phyloP scores from a whole-genome alignment of 2,888 invertebrate species.

The Heliconius aoede region DNA sequence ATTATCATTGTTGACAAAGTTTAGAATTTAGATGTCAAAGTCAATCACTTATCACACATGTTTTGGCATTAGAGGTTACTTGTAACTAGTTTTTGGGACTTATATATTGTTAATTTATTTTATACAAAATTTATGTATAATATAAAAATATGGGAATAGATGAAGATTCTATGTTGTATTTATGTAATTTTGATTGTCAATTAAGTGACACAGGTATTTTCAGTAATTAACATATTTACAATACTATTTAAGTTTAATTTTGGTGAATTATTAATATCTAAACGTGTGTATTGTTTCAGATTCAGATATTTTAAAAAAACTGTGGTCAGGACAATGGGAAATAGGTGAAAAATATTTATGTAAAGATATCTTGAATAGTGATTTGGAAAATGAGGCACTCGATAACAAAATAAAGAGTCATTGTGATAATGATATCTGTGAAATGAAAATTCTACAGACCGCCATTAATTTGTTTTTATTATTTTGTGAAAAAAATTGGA shows the following conservation, averaged over 20 bases:
- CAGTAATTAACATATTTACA: neutral
- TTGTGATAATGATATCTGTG: conserved; percentile 51
- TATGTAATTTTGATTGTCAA: conserved; percentile 73
- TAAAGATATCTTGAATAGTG: conserved; percentile 61
- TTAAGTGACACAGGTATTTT: conserved; percentile 58
- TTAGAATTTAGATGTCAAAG: conserved; percentile 15
- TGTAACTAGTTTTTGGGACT: neutral
- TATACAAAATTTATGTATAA: neutral
- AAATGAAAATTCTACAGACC: conserved; percentile 77
- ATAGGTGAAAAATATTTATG: conserved; percentile 59
- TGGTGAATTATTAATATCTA: neutral
- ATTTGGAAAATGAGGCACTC: conserved; percentile 59
- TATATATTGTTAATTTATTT: neutral
- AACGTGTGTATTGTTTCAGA: conserved; percentile 55
- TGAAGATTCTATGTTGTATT: conserved; percentile 45
- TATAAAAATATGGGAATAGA: conserved; percentile 38
- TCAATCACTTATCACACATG: conserved; percentile 37
- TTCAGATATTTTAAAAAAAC: conserved; percentile 56
- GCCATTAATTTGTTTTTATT: conserved; percentile 87
- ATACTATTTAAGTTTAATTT: neutral
- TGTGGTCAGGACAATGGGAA: conserved; percentile 69
- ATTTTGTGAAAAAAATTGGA: conserved; percentile 93
- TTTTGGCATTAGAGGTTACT: conserved; percentile 23
- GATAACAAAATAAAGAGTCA: conserved; percentile 57
- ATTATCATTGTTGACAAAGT: neutral